These are phyloP conservation scores for Protomyctophum bolini DNA, from an alignment of 2,113 vertebrate genomes.

Conservation along the genomic window DNA sequence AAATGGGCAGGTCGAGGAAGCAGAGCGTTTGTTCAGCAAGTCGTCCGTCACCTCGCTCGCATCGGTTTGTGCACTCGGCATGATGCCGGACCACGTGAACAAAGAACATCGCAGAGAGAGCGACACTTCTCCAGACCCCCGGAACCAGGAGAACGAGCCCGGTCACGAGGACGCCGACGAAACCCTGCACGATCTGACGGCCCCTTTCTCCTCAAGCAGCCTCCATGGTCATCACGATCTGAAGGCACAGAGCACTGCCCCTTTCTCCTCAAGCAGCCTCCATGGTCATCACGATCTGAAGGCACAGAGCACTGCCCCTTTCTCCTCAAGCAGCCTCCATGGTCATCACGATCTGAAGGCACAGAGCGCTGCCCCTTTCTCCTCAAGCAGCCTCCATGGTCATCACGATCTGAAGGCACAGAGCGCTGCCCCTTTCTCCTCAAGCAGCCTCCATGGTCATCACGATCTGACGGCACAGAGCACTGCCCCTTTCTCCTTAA, in stretches of 20 bases:
- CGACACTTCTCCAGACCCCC: constrained; percentile 95
- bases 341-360: constrained; percentile 86
- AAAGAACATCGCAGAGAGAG: constrained; percentile 97
- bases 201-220: constrained; percentile 91
- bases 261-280: constrained; percentile 92
- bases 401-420: constrained; percentile 87
- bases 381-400: constrained; percentile 92
- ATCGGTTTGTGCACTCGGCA: constrained; percentile 93
- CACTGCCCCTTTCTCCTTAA: constrained; percentile 89
- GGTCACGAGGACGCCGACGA: constrained; percentile 94
- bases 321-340: constrained; percentile 92
- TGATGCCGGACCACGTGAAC: constrained; percentile 96
- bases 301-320: constrained; percentile 95
- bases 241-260: constrained; percentile 95
- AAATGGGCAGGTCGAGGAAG: constrained; percentile 97
- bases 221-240: constrained; percentile 86
- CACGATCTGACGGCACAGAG: constrained; percentile 98
- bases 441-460: constrained; percentile 93
- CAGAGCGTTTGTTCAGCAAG: constrained; percentile 97
- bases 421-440: constrained; percentile 94
- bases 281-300: constrained; percentile 87
- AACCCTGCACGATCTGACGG: constrained; percentile 91
- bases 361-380: constrained; percentile 94
- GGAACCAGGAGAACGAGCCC: constrained; percentile 98
- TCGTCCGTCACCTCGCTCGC: constrained; percentile 97